Conservation (phyloP, 2,797 vertebrate genomes). For the Huso huso region DNA sequence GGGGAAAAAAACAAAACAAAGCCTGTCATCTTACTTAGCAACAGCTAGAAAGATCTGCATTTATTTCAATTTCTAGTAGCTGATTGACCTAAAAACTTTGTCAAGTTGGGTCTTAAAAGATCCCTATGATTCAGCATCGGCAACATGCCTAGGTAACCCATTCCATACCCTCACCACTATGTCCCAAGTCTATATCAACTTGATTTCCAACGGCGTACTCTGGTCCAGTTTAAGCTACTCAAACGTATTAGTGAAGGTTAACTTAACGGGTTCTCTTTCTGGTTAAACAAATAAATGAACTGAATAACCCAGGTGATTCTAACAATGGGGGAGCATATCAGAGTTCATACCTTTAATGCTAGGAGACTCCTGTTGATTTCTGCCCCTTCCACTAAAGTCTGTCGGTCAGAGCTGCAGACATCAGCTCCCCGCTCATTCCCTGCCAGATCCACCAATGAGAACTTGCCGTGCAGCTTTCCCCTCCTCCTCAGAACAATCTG, state of each 20-base stretch:
- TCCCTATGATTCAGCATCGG: no score
- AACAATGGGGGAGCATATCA: neutral
- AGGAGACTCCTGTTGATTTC: constrained; percentile 96
- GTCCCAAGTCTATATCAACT: no score
- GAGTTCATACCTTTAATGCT: constrained; percentile 78
- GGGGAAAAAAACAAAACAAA: neutral
- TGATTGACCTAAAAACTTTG: no score
- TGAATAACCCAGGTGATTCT: neutral
- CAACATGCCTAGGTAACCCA: no score
- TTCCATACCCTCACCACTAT: no score
- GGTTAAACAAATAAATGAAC: neutral
- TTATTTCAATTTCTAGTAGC: no score
- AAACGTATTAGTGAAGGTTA: neutral
- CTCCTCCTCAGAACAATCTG: constrained; percentile 78
- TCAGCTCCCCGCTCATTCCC: constrained; percentile 92
- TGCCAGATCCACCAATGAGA: constrained; percentile 89
- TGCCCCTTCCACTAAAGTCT: constrained; percentile 81
- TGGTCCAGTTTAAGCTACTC: no score
- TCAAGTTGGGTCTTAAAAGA: no score
- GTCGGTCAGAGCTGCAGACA: constrained; percentile 79
- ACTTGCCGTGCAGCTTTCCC: constrained; percentile 77
- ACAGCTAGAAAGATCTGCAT: no score
- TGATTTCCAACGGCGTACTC: no score
- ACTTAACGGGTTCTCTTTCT: neutral
- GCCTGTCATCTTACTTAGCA: no score